Base-by-base conservation (phyloP, 1,140 invertebrate species). In the Lethrus apterus region DNA sequence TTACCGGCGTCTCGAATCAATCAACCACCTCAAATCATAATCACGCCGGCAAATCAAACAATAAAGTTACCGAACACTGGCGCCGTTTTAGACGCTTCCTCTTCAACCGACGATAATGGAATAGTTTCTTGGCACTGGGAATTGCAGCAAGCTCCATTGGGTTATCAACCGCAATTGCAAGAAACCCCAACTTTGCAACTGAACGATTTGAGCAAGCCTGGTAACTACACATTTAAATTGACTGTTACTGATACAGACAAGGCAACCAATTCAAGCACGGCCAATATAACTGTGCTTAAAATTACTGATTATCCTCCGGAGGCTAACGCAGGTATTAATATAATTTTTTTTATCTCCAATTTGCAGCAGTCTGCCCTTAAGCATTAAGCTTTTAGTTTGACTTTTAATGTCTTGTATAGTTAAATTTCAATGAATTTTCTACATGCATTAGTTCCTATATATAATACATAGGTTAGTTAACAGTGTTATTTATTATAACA, bases 291-390 rank as follows among this genome's bases (percentile, higher is more conserved):
- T 21, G 90, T 96, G 10, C 70, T 94, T 7, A 91, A 93, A 75
- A 84, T 88, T 54, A 91, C 78, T 0, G 93, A 97, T 64, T 95
- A 95, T 74, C 91, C 91, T 2, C 93, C 93, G 5, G 89, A 88
- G 65, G 91, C 93, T 0, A 93, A 93, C 77, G 91, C 92, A 14
- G 75, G 73, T 75, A 55, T 47, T 34, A 18, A 15, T 23, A 21
- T 5, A 17, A 34, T 1, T 14, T 23, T 4, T 50, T 4, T 50
- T 33, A 4, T 7, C 17, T n/a, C n/a, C n/a, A n/a, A n/a, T n/a
- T 20, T 4, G 17, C 20, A 17, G 26, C 10, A 38, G 19, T 38
- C 32, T 20, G 14, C 18, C 15, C 7, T 29, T 33, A 15, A 9
- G 9, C 17, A 14, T 44, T n/a, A n/a, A n/a, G n/a, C n/a, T n/a